Evolutionary conservation across 2,888 invertebrate genomes (phyloP).

Genomic region (Trilocha varians): DNA sequence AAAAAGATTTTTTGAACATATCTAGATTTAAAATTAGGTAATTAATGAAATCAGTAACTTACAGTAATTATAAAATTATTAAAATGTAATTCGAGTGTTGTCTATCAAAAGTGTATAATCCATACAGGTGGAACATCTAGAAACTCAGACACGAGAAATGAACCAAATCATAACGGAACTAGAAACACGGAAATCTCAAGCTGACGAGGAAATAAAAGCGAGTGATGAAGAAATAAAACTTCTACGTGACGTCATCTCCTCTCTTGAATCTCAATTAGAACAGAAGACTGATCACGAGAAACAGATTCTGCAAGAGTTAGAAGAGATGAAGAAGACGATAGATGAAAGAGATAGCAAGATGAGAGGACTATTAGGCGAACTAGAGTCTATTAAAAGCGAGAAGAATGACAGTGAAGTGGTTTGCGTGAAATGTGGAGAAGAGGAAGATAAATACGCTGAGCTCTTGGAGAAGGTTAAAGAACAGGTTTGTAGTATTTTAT

Average conservation of each 20-base stretch:
- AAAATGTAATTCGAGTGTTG: too few relatives aligned
- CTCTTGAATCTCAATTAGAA: conserved; percentile 83
- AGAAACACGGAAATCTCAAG: conserved; percentile 74
- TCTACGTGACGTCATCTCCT: conserved; percentile 83
- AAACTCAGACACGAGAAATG: conserved; percentile 82
- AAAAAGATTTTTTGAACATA: too few relatives aligned
- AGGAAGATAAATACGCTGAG: conserved; percentile 37
- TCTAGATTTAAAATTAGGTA: too few relatives aligned
- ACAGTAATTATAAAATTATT: too few relatives aligned
- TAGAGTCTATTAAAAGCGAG: conserved; percentile 65
- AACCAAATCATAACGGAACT: conserved; percentile 74
- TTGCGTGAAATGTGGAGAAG: conserved; percentile 38
- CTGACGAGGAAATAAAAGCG: conserved; percentile 82
- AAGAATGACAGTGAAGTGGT: conserved; percentile 51
- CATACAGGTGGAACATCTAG: conserved; percentile 83
- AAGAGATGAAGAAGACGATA: conserved; percentile 68
- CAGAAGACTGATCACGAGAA: conserved; percentile 76
- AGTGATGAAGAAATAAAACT: conserved; percentile 82
- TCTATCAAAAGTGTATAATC: not conserved
- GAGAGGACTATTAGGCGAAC: conserved; percentile 65
- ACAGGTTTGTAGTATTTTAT: conserved; percentile 34
- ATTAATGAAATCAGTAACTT: too few relatives aligned
- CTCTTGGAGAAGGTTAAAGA: conserved; percentile 45
- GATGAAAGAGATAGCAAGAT: conserved; percentile 72
- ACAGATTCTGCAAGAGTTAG: conserved; percentile 74